Evolutionary conservation across 1,140 invertebrate genomes (phyloP).

Genomic region (Bombus balteatus): DNA sequence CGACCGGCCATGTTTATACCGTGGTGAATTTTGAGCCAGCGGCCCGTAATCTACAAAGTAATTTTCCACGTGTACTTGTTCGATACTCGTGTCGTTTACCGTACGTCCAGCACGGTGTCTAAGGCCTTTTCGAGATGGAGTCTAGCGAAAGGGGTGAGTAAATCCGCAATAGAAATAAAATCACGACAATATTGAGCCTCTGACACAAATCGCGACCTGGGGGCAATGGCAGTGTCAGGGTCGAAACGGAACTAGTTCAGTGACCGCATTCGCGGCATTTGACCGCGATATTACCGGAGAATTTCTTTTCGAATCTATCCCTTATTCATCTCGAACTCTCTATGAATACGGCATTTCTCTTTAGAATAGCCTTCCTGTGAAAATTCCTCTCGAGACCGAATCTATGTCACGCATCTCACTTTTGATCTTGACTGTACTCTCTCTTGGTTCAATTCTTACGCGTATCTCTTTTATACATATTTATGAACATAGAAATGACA

Average conservation of each 20-base stretch:
- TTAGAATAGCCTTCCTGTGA: constrained; percentile 9
- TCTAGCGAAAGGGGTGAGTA: constrained; percentile 80
- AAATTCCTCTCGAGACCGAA: constrained; percentile 58
- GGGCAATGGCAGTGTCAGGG: constrained; percentile 82
- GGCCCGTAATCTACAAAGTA: constrained; percentile 62
- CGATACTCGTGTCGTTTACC: constrained; percentile 38
- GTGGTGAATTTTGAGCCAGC: constrained; percentile 73
- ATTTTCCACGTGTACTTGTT: constrained; percentile 63
- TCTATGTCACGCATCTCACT: constrained; percentile 74
- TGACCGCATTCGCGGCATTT: constrained; percentile 76
- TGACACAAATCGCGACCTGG: constrained; percentile 75
- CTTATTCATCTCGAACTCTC: not conserved
- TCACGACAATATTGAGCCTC: constrained; percentile 71
- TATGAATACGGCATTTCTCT: not conserved
- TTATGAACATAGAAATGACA: not conserved
- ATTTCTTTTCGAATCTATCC: not conserved
- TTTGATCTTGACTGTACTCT: constrained; percentile 73
- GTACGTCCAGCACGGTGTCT: constrained; percentile 30
- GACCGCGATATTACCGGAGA: constrained; percentile 17
- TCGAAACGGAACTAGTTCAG: constrained; percentile 81
- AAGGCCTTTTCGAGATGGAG: constrained; percentile 70
- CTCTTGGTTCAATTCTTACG: constrained; percentile 32
- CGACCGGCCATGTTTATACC: constrained; percentile 81
- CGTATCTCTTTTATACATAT: constrained; percentile 8
- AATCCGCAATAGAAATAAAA: constrained; percentile 34